phyloP scores from a whole-genome alignment of 2,888 invertebrate species.

The Athalia cordata region DNA sequence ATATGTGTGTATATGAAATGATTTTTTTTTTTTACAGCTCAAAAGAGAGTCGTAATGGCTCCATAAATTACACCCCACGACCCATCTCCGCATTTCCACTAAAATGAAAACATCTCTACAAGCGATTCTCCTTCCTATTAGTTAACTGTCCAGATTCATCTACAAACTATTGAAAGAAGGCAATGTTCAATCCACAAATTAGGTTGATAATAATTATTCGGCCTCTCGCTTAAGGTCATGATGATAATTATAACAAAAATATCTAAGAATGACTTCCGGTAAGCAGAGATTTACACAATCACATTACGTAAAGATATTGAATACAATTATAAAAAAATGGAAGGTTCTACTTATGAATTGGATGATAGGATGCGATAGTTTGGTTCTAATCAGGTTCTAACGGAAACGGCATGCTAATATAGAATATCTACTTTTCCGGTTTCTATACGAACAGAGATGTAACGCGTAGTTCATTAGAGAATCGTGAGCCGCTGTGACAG shows the following conservation, averaged over 20 bases:
- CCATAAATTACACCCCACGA: slow-evolving; percentile 30
- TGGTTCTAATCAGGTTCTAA: slow-evolving; percentile 7
- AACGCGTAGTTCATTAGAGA: not conserved
- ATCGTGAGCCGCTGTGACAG: slow-evolving; percentile 11
- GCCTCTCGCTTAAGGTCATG: slow-evolving; percentile 13
- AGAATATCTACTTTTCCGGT: slow-evolving; percentile 1
- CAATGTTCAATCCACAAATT: not conserved
- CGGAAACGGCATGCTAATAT: slow-evolving; percentile 19
- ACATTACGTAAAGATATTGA: slow-evolving; percentile 16
- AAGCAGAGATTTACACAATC: not conserved
- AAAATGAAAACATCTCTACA: slow-evolving; percentile 1
- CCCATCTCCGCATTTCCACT: not conserved
- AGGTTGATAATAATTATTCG: not conserved
- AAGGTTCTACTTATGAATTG: slow-evolving; percentile 4
- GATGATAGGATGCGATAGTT: not conserved
- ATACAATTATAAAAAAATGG: slow-evolving; percentile 15
- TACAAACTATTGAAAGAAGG: not conserved
- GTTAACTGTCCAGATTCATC: not conserved
- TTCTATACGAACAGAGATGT: not conserved
- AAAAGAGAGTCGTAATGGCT: slow-evolving; percentile 14
- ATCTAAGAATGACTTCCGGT: slow-evolving; percentile 22
- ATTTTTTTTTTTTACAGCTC: slow-evolving; percentile 23
- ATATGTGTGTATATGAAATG: not conserved
- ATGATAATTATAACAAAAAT: not conserved
- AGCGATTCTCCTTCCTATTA: slow-evolving; percentile 4